Percentiles rank a stretch among this genome's conserved stretches.
These are phyloP conservation scores for Strongylocentrotus purpuratus DNA, from an alignment of 35 echinoderm and acorn worm genomes.

Conservation along the genomic window DNA sequence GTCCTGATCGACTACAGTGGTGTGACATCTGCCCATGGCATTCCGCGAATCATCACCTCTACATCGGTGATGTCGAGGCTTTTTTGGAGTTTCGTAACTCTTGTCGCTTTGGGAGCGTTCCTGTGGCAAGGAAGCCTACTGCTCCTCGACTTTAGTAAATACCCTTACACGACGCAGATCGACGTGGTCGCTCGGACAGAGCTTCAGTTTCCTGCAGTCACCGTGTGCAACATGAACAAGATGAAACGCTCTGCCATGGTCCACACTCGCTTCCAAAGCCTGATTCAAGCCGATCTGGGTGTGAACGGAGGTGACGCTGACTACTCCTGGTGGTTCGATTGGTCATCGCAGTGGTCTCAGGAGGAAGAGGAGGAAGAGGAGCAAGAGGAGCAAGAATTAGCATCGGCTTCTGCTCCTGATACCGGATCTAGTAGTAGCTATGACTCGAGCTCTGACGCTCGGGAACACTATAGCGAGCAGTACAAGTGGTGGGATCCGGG, in stretches of 20 bases:
- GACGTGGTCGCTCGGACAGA: conserved; percentile 67
- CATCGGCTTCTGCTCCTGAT: neutral
- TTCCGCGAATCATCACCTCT: conserved; percentile 70
- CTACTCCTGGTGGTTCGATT: conserved; percentile 81
- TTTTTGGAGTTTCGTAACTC: conserved; percentile 64
- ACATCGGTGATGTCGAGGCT: conserved; percentile 48
- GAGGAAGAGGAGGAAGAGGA: neutral
- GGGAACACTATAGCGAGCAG: conserved; percentile 30
- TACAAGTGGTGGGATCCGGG: conserved; percentile 70
- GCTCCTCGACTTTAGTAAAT: conserved; percentile 48
- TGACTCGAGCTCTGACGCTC: neutral
- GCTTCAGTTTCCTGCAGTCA: conserved; percentile 79
- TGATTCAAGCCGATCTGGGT: conserved; percentile 80
- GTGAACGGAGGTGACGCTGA: conserved; percentile 47
- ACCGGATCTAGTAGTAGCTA: neutral
- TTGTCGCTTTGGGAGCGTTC: conserved; percentile 57
- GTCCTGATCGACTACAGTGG: conserved; percentile 62
- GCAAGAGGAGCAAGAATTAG: neutral
- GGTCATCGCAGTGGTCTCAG: neutral
- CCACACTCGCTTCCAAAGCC: conserved; percentile 70
- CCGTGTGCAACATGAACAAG: conserved; percentile 92
- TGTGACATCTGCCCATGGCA: conserved; percentile 76
- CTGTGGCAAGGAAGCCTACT: conserved; percentile 65
- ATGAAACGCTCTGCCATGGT: conserved; percentile 64
- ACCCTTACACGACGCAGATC: conserved; percentile 68